Base-by-base conservation (phyloP, 2,888 invertebrate genomes). In the Pantelozetes paolii region DNA sequence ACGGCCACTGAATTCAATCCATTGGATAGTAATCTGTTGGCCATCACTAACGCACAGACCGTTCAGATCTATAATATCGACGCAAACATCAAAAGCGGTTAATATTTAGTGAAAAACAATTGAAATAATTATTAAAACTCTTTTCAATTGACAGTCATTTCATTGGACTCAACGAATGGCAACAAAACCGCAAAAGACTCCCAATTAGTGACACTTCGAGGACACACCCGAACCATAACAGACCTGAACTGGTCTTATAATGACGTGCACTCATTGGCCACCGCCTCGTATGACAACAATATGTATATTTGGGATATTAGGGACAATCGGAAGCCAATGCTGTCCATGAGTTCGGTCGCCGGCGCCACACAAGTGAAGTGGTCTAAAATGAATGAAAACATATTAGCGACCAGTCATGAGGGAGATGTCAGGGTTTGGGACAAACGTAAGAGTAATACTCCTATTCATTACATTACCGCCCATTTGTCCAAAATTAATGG, bases 391-490 rank as follows among this genome's bases (percentile, higher is more conserved):
- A 90, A 90, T 1, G 86, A 89, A 0, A 86, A 94, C 81, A 85
- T 92, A 77, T 85, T 97, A 77, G 96, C 96, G 1, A 95, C 96
- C 62, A 92, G 95, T 5, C 96, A 97, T 82, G 95, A 96, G 81
- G 95, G 94, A 1, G 96, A 96, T 83, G 88, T 97, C 3, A 90
- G 95, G 82, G 88, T 97, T 78, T 97, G 96, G 96, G 97, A 97
- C 82, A 90, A 91, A 78, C 69, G 77, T 77, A 78, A 78, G 75
- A 18, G 71, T 18, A 75, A 74, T 23, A 75, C 69, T 40, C 95
- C 96, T 0, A 87, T 94, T 2, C 92, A 94, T 81, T 96, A 95
- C 79, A 92, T 97, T 79, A 90, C 95, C 30, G 96, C 95, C 3
- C 96, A 97, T 84, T 85, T 94, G 76, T 86, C 88, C 80, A 82